These are phyloP conservation scores for Forbesichthys agassizii DNA, from an alignment of 2,113 vertebrate species.

Conservation along the genomic window DNA sequence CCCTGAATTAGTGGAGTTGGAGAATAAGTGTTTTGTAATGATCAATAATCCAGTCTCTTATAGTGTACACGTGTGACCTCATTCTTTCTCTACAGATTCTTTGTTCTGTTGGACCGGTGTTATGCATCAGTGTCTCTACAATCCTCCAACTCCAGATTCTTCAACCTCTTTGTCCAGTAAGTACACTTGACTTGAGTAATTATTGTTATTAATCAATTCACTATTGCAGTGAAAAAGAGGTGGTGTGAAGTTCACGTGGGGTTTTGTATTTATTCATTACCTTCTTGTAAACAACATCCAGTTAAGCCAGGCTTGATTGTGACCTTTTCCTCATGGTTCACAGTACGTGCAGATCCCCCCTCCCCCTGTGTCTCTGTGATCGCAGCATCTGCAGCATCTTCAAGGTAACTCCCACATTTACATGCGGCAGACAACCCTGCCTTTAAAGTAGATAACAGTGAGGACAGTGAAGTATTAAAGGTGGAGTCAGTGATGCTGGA, in stretches of 20 bases:
- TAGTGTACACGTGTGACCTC: constrained; percentile 23
- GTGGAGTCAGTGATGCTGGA: too few species aligned
- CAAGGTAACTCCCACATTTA: constrained; percentile 40
- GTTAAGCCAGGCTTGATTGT: too few species aligned
- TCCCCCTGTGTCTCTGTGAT: constrained; percentile 63
- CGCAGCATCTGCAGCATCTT: constrained; percentile 66
- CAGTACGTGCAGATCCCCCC: too few species aligned
- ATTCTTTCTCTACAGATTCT: constrained; percentile 64
- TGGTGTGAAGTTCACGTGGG: too few species aligned
- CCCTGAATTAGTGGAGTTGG: neutral
- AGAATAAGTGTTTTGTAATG: neutral
- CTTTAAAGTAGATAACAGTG: neutral
- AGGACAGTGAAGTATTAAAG: neutral
- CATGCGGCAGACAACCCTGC: too few species aligned
- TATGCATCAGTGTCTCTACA: constrained; percentile 65
- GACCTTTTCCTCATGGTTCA: too few species aligned
- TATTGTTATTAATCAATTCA: neutral
- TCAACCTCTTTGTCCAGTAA: constrained; percentile 75
- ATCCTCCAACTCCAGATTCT: constrained; percentile 67
- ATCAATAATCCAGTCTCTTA: neutral
- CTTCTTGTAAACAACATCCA: too few species aligned
- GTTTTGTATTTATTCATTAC: too few species aligned
- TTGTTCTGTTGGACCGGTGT: constrained; percentile 70
- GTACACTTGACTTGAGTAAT: constrained; percentile 21
- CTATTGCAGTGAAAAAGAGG: too few species aligned